Percentiles rank a stretch among this genome's conserved stretches.
phyloP scores from a whole-genome alignment of 2,113 vertebrate genomes.

The Sinocyclocheilus maitianheensis region DNA sequence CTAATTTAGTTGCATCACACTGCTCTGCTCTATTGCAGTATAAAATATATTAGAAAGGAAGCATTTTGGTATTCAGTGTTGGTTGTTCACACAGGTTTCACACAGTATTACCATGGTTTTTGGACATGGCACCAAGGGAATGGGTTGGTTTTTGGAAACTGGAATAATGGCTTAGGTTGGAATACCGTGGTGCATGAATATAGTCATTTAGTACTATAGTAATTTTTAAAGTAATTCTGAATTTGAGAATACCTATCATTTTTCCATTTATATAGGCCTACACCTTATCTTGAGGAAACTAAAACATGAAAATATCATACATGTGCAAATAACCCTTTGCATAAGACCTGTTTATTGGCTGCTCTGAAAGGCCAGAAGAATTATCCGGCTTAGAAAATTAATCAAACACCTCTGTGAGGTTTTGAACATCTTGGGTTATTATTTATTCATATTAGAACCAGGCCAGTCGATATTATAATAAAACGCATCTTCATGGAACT shows the following conservation, averaged over 20 bases:
- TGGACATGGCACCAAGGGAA: neutral
- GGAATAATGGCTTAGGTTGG: neutral
- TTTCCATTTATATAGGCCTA: neutral
- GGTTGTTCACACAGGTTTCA: neutral
- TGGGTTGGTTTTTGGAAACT: neutral
- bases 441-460: conserved; percentile 46
- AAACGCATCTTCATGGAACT: conserved; percentile 40
- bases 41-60: neutral
- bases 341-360: conserved; percentile 1
- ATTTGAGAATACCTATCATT: neutral
- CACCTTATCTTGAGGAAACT: neutral
- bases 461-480: conserved; percentile 48
- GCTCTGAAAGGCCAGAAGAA: conserved; percentile 16
- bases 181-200: neutral
- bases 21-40: neutral
- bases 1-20: neutral
- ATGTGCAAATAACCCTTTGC: conserved; percentile 1
- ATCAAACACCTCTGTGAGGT: conserved; percentile 35
- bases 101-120: neutral
- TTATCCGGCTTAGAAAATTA: conserved; percentile 37
- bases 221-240: neutral
- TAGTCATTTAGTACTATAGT: neutral
- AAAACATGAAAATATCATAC: neutral
- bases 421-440: conserved; percentile 29
- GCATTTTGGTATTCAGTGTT: neutral